Percentiles rank a stretch among this genome's conserved stretches.
These are phyloP conservation scores for Elephantulus edwardii DNA, from an alignment of 2,113 vertebrate species.

Conservation along the genomic window DNA sequence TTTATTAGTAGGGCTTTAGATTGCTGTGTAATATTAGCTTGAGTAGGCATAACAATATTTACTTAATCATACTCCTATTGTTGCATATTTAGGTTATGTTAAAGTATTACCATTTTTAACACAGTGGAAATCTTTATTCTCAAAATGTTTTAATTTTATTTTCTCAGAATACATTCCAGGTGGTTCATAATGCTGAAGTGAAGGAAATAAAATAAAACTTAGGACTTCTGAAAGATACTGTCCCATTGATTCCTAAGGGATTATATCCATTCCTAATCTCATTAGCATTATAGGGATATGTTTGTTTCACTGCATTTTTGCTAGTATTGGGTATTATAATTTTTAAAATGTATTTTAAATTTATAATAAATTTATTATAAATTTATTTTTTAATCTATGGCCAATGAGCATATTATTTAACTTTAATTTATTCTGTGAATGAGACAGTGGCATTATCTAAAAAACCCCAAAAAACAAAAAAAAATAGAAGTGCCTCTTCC, in stretches of 20 bases:
- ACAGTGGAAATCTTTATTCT: not conserved
- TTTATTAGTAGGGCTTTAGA: not conserved
- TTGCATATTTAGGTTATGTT: not conserved
- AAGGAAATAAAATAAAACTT: constrained; percentile 5
- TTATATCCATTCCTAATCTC: not conserved
- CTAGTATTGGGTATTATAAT: not conserved
- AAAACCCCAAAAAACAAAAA: not conserved
- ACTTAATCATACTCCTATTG: not conserved
- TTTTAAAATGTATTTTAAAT: not conserved
- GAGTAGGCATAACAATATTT: not conserved
- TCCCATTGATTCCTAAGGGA: not conserved
- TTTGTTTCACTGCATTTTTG: not conserved
- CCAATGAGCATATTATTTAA: not conserved
- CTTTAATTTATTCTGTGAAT: not conserved
- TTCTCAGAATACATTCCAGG: constrained; percentile 38
- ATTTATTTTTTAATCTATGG: constrained; percentile 14
- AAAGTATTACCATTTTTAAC: constrained; percentile 14
- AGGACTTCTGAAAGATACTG: not conserved
- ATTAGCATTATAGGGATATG: not conserved
- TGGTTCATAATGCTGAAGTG: not conserved
- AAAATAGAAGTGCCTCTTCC: no score
- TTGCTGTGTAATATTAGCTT: not conserved
- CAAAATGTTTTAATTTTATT: constrained; percentile 6
- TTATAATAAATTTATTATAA: no score
- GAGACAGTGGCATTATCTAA: not conserved